Evolutionary conservation across 2,888 invertebrate species (phyloP), one percentile per base, ranked within the genome.

Genomic region (Dorcus parallelipipedus): DNA sequence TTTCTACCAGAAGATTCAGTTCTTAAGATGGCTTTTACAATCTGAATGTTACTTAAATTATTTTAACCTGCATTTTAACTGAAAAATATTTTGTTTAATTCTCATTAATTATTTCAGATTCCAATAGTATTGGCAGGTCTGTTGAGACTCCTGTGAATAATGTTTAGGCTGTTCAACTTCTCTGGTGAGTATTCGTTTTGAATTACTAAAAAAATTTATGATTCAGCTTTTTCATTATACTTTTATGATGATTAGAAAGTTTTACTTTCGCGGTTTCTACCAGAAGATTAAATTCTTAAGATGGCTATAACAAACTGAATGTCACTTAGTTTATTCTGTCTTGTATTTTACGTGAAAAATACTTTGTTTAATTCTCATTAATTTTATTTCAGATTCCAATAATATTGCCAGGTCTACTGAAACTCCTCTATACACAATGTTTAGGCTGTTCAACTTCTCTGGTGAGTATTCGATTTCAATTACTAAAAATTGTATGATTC

Each of bases 211-310:
- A 3, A 10, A n/a, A 41, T 50, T 38, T 14, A 14, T 14, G 4
- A 4, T 20, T 20, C 20, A 20, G 2, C 2, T 3, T 20, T 3
- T 20, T 20, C 20, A 3, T 8, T 9, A 4, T 20, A 3, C 33
- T 39, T 17, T 49, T 10, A 54, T 53, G 49, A 81, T 83, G 84
- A 84, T 83, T 83, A 83, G 68, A 78, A 76, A 76, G 64, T 68
- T 63, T 3, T 20, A 20, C 20, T 20, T 20, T 20, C 20, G 20
- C 20, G 20, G 20, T 20, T 20, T 20, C 20, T 20, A 20, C 20
- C 20, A 20, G 20, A 20, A 20, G 20, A 20, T 20, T 20, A 1
- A 20, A 2, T 20, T 20, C 20, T 20, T 80, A 82, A 82, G 20
- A 20, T 20, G 20, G 20, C 20, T 20, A 2, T 20, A 2, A 3